Evolutionary conservation across 2,113 vertebrate species (phyloP).

Genomic region (Cathartes aura): DNA sequence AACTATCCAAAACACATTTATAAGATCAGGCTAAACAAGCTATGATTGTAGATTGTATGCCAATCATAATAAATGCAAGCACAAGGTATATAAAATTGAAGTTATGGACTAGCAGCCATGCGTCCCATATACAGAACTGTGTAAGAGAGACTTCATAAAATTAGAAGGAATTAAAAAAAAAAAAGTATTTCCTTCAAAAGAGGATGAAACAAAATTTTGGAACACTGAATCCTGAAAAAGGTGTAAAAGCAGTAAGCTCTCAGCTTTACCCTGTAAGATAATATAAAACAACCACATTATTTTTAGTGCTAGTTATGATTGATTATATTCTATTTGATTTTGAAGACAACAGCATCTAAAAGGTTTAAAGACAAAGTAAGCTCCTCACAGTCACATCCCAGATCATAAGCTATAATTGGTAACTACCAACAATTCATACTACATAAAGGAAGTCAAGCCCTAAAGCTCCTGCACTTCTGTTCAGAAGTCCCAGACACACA

Average conservation of each 20-base stretch:
- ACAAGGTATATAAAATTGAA: background rate
- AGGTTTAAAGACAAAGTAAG: background rate
- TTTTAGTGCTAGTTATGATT: background rate
- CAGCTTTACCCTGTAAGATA: background rate
- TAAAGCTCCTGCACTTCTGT: background rate
- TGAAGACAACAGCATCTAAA: background rate
- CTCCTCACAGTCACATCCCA: background rate
- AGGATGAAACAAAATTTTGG: background rate
- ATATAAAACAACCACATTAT: background rate
- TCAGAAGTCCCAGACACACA: background rate
- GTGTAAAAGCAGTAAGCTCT: background rate
- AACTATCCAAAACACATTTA: fast-evolving
- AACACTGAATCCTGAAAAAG: background rate
- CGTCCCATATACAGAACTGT: background rate
- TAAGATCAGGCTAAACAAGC: background rate
- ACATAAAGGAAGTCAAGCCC: background rate
- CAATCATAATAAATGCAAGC: background rate
- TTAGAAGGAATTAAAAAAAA: background rate
- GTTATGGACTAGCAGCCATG: background rate
- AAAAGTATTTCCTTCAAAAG: background rate
- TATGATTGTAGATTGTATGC: fast-evolving
- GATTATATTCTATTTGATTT: background rate
- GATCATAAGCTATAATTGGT: background rate
- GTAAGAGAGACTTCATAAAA: background rate
- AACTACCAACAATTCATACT: background rate